phyloP scores from a whole-genome alignment of 2,113 vertebrate genomes.

The Patagioenas fasciata region DNA sequence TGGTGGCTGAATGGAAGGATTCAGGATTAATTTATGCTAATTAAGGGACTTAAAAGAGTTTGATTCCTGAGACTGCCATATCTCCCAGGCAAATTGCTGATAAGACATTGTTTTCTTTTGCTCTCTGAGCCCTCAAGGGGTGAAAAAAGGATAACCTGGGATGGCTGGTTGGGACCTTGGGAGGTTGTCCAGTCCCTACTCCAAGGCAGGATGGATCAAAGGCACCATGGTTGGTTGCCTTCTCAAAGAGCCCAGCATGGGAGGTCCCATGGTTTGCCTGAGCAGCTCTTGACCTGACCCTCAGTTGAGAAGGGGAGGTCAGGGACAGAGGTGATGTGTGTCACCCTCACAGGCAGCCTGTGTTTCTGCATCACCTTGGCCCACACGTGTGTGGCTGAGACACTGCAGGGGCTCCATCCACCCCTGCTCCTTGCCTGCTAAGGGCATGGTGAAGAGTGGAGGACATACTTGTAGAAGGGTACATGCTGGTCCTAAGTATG shows the following conservation, averaged over 20 bases:
- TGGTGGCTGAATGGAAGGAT: background rate
- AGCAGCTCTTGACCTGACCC: background rate
- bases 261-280: background rate
- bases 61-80: background rate
- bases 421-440: background rate
- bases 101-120: background rate
- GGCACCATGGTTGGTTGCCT: background rate
- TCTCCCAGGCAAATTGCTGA: background rate
- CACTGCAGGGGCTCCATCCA: accelerated
- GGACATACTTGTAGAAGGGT: background rate
- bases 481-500: too few relatives aligned
- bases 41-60: background rate
- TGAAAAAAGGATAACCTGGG: background rate
- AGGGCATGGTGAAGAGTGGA: background rate
- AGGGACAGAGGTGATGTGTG: background rate
- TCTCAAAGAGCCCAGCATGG: background rate
- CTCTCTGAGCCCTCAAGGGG: background rate
- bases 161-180: background rate
- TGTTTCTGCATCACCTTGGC: background rate
- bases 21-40: background rate
- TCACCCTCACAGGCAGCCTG: accelerated
- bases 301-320: background rate
- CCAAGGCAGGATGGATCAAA: background rate
- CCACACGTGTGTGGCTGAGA: background rate
- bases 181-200: background rate